Evolutionary conservation across 2,888 invertebrate genomes (phyloP).

Genomic region (Silvanus unidentatus): DNA sequence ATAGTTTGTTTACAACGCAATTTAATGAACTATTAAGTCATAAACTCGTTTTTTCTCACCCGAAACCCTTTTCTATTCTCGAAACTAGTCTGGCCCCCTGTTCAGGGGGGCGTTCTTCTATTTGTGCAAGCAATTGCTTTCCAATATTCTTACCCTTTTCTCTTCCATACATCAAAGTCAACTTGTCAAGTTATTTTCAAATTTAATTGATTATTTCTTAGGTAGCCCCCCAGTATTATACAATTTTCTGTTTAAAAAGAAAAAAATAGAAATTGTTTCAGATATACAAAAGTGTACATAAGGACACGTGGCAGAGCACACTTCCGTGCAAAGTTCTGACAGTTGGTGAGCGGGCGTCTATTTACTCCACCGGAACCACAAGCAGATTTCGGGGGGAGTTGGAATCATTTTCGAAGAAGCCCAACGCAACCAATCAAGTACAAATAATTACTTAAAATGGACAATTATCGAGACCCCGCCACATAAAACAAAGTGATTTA

Average conservation of each 20-base stretch:
- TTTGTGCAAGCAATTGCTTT: constrained; percentile 3
- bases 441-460: too few relatives aligned
- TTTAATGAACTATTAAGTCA: too few relatives aligned
- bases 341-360: constrained; percentile 38
- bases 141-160: neutral
- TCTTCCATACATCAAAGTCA: neutral
- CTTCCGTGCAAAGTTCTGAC: constrained; percentile 43
- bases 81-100: too few relatives aligned
- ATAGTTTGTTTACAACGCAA: too few relatives aligned
- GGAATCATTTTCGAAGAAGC: too few relatives aligned
- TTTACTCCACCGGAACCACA: constrained; percentile 36
- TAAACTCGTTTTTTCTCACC: too few relatives aligned
- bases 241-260: too few relatives aligned
- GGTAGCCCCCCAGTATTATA: neutral
- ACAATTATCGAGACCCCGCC: too few relatives aligned
- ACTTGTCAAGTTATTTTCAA: neutral
- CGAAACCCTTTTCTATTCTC: too few relatives aligned
- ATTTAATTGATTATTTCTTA: neutral
- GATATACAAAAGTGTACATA: constrained; percentile 10
- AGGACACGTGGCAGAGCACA: constrained; percentile 39
- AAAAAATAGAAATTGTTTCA: neutral
- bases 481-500: too few relatives aligned
- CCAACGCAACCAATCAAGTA: too few relatives aligned
- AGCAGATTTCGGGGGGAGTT: constrained; percentile 25
- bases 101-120: neutral